phyloP scores from a whole-genome alignment of 2,888 invertebrate species.

The Phania funesta region DNA sequence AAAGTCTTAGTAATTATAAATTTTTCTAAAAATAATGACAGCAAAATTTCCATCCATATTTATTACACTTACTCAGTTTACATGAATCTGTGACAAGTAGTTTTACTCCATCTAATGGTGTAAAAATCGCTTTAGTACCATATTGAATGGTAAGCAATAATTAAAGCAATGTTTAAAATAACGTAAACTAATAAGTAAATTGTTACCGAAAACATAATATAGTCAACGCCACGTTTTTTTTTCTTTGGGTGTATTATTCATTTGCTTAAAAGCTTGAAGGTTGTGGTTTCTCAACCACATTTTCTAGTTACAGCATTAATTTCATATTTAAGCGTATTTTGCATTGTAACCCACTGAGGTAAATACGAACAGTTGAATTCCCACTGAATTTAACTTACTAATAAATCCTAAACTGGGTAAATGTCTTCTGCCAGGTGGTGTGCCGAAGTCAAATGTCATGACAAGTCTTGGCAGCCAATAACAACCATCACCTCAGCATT shows the following conservation, averaged over 20 bases:
- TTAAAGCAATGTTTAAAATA: too few species aligned
- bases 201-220: too few species aligned
- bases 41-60: too few species aligned
- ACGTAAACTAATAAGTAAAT: too few species aligned
- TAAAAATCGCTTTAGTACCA: too few species aligned
- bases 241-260: slow-evolving; percentile 1
- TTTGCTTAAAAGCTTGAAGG: slow-evolving; percentile 32
- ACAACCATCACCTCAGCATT: background rate
- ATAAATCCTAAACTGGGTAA: background rate
- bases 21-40: too few species aligned
- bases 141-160: too few species aligned
- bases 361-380: background rate
- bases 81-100: too few species aligned
- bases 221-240: too few species aligned
- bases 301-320: slow-evolving; percentile 36
- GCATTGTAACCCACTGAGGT: slow-evolving; percentile 2
- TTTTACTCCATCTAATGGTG: too few species aligned
- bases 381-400: slow-evolving; percentile 3
- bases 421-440: background rate
- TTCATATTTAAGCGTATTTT: slow-evolving; percentile 34
- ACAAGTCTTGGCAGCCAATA: slow-evolving; percentile 3
- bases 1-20: too few species aligned
- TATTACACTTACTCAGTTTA: too few species aligned
- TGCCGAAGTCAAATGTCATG: slow-evolving; percentile 17
- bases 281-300: slow-evolving; percentile 47